Evolutionary conservation across 2,888 invertebrate genomes (phyloP).

Genomic region (Caenorhabditis sulstoni): DNA sequence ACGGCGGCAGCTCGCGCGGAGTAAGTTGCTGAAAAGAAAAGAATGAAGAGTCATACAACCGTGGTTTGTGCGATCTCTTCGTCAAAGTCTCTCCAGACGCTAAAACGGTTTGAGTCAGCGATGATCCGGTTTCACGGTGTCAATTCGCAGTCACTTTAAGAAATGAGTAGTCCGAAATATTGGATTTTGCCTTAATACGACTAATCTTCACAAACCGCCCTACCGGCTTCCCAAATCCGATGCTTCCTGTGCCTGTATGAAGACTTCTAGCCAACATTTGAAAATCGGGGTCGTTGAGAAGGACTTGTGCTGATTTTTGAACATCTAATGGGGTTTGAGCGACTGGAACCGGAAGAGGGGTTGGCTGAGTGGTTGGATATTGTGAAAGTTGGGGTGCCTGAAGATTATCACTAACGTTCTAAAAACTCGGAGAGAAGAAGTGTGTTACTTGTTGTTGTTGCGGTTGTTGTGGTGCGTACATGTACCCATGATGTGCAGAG

Average conservation of each 20-base stretch:
- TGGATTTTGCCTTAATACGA: not conserved
- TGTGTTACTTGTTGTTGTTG: too few relatives aligned
- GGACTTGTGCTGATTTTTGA: slow-evolving; percentile 27
- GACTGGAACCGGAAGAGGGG: slow-evolving; percentile 13
- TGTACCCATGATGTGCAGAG: slow-evolving; percentile 45
- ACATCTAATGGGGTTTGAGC: slow-evolving; percentile 21
- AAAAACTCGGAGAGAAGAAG: too few relatives aligned
- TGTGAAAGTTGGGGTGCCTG: slow-evolving; percentile 42
- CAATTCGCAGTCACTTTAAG: too few relatives aligned
- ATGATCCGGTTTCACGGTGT: too few relatives aligned
- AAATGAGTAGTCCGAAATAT: too few relatives aligned
- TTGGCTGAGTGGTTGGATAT: slow-evolving; percentile 21
- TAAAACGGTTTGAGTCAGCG: too few relatives aligned
- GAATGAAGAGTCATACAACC: too few relatives aligned
- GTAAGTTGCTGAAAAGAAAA: slow-evolving; percentile 26
- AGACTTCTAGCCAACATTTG: slow-evolving; percentile 59
- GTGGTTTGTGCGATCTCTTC: too few relatives aligned
- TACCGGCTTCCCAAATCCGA: slow-evolving; percentile 34
- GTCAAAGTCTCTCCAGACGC: too few relatives aligned
- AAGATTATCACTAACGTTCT: not conserved
- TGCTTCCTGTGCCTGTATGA: slow-evolving; percentile 38
- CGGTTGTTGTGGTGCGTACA: slow-evolving; percentile 50
- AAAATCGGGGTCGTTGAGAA: slow-evolving; percentile 54
- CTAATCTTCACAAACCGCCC: not conserved
- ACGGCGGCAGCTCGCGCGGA: slow-evolving; percentile 42